Base-by-base conservation (phyloP, 2,113 vertebrate species). In the Raja brachyura region DNA sequence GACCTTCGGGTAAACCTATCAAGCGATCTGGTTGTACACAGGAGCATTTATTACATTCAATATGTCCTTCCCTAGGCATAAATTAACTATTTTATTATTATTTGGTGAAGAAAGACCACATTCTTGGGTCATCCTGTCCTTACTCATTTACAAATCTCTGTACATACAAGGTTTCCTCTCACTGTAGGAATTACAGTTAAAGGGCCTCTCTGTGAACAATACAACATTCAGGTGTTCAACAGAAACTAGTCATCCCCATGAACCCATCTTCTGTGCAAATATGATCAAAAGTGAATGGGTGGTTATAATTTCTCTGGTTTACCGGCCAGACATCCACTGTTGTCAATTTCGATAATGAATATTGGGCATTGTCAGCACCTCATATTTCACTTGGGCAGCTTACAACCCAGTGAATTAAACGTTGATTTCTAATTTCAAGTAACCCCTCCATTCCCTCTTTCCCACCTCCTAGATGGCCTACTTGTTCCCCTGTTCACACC, bases 1-100 rank as follows among this genome's bases (percentile, higher is more conserved):
- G 95, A 10, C 97, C 97, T 93, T 97, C 97, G 0, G 97, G 97
- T 93, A 97, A 94, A 31, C 97, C 97, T 3, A 97, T 97, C 85
- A 97, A 95, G 11, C 97, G 97, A 94, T 97, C 97, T 97, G 93
- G 75, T 81, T 39, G 59, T 1, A 76, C 3, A 73, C 2, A 93
- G 56, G 68, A 76, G 16, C 28, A 66, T 20, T 8, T 14, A 77
- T 54, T 14, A 63, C 56, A 95, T 94, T 59, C 70, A 4, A 70
- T 48, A 39, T 54, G 25, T 28, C 16, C 56, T 20, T n/a, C 7
- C 63, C 56, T 28, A 63, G 2, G 5, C 28, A 66, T 31, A 63
- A 88, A 31, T 63, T 4, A 31, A 88, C 83, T 63, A n/a, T 31
- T 63, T 31, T n/a, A 33, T 33, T 16, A 13, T 63, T 18, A 54